Percentiles rank a stretch among this genome's conserved stretches.
Conservation (phyloP, 1,140 invertebrate genomes). For the Geopemphigus sp. region DNA sequence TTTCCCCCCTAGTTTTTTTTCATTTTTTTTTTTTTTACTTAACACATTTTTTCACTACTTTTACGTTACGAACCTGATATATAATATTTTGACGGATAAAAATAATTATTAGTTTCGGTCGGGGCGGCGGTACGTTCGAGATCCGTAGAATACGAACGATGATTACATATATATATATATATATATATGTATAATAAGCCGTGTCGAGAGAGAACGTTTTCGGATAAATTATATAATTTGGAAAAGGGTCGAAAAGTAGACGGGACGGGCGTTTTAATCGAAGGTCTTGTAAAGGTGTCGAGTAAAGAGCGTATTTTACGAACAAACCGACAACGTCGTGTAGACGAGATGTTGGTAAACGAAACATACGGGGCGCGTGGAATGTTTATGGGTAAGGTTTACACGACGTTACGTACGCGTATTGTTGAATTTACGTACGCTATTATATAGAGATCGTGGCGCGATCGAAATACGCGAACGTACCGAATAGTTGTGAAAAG, state of each 20-base stretch:
- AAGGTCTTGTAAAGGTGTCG: neutral
- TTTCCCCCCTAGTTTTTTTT: neutral
- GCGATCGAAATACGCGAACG: too few relatives aligned
- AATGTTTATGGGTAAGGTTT: too few relatives aligned
- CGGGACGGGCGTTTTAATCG: neutral
- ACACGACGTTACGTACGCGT: too few relatives aligned
- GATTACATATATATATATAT: too few relatives aligned
- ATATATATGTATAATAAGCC: too few relatives aligned
- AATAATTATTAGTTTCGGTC: slow-evolving; percentile 52
- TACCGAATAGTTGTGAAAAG: too few relatives aligned
- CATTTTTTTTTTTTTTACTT: slow-evolving; percentile 3
- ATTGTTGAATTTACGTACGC: too few relatives aligned
- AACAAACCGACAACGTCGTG: too few relatives aligned
- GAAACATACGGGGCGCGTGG: too few relatives aligned
- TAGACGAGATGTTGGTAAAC: too few relatives aligned
- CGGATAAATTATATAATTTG: neutral
- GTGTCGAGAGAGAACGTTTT: neutral
- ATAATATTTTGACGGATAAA: slow-evolving; percentile 50
- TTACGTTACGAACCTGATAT: slow-evolving; percentile 13
- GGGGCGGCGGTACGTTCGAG: neutral
- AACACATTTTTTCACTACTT: neutral
- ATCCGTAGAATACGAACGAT: neutral
- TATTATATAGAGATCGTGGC: too few relatives aligned
- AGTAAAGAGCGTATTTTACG: too few relatives aligned
- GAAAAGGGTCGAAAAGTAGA: neutral